phyloP scores from a whole-genome alignment of 2,797 vertebrate species.

The Muscicapa comitata region DNA sequence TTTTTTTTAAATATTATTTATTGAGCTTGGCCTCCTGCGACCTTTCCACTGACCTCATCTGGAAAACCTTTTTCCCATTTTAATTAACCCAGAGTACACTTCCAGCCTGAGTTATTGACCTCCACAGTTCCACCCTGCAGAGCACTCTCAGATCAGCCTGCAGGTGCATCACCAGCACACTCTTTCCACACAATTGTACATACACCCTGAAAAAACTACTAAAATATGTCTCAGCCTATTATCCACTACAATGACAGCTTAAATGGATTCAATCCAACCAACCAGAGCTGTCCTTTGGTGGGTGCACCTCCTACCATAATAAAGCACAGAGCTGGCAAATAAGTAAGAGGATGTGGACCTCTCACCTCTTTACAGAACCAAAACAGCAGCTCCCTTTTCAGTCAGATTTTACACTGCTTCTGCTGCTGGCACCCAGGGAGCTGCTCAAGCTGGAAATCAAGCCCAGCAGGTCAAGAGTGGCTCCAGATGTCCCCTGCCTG shows the following conservation, averaged over 20 bases:
- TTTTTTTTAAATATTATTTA: not conserved
- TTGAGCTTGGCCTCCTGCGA: not conserved
- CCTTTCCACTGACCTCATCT: conserved; percentile 9
- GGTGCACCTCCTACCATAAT: not conserved
- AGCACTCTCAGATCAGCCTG: not conserved
- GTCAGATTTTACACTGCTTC: not conserved
- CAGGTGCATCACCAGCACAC: not conserved
- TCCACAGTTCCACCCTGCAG: not conserved
- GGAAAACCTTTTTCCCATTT: conserved; percentile 18
- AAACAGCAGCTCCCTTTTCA: not conserved
- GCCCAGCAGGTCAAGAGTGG: not conserved
- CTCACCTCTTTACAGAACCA: not conserved
- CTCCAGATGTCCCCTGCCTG: not conserved
- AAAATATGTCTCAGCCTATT: not conserved
- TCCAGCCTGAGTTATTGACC: conserved; percentile 9
- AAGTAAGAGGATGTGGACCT: not conserved
- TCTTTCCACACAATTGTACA: not conserved
- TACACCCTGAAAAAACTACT: not conserved
- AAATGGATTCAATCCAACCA: not conserved
- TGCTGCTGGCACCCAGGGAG: not conserved
- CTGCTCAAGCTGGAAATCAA: not conserved
- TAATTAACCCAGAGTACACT: conserved; percentile 9
- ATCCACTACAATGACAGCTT: not conserved
- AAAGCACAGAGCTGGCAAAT: not conserved
- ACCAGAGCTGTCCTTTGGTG: not conserved